These are phyloP conservation scores for Pituophis catenifer DNA, from an alignment of 2,113 vertebrate genomes.

Conservation along the genomic window DNA sequence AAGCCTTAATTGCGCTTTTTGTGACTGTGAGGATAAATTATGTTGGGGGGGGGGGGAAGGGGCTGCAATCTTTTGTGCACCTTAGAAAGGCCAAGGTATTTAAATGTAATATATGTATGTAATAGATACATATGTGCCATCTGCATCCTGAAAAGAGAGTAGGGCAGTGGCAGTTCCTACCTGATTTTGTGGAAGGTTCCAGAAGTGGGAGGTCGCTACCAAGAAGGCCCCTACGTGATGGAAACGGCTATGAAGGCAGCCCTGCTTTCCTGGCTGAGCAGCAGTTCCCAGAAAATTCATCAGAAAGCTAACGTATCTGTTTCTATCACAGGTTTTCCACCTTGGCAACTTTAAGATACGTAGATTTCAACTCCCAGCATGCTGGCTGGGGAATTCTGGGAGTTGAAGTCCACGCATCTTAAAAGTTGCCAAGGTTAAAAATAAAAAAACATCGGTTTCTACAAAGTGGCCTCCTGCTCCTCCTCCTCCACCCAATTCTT, in stretches of 20 bases:
- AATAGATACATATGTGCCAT: not conserved
- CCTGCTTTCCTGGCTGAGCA: not conserved
- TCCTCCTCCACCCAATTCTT: not conserved
- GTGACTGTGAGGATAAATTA: not conserved
- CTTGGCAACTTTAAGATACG: not conserved
- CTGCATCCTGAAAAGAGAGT: not conserved
- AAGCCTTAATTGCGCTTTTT: too few relatives aligned
- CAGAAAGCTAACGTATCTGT: not conserved
- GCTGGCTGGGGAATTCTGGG: not conserved
- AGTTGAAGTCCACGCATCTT: not conserved
- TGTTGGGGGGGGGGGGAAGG: not conserved
- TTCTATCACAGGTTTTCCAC: not conserved
- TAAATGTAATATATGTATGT: not conserved
- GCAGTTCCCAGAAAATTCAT: not conserved
- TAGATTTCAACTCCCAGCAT: not conserved
- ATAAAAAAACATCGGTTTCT: not conserved
- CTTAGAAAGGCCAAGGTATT: not conserved
- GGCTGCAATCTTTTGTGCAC: not conserved
- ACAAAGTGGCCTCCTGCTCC: too few relatives aligned
- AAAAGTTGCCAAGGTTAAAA: not conserved
- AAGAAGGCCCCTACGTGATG: not conserved
- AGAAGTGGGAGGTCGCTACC: not conserved
- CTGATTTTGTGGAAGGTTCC: not conserved
- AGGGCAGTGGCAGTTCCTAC: not conserved
- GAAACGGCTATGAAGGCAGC: not conserved